Base-by-base conservation (phyloP, 2,888 invertebrate species). In the Scaptodrosophila latifasciaeformis region DNA sequence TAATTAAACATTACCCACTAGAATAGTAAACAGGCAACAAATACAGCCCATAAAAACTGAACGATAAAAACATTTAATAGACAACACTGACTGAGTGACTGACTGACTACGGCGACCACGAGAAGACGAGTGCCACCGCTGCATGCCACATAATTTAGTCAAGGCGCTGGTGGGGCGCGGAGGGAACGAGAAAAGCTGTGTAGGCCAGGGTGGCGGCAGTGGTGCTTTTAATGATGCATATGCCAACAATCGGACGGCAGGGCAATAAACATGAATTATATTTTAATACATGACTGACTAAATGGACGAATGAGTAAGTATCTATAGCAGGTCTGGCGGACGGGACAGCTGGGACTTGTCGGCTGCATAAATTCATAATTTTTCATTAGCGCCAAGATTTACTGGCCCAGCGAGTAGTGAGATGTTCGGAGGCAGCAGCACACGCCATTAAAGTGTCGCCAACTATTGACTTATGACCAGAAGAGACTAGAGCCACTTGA, bases 401-500 rank as follows among this genome's bases (percentile, higher is more conserved):
- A 29, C 19, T 29, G 18, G 46, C 37, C 27, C 49, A 49, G 42
- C 17, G 53, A 12, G 18, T 43, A 19, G 30, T 19, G 40, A 2
- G 24, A 13, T 12, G 17, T 31, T 13, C 3, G 34, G 35, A 35
- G 27, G 13, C 13, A 50, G 37, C 27, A 13, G 15, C 24, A 37
- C 24, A 34, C 21, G 48, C 62, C 74, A 77, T 77, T 79, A 74
- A 74, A 71, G 74, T 62, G 77, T 74, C 70, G 62, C 68, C 80
- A 65, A 65, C 71, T 77, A 75, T 74, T 74, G 74, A 74, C 74
- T 74, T 74, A 80, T 74, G 80, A 62, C 75, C 58, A 45, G 58
- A 44, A 53, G 55, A 48, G 54, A 52, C 58, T 45, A 31, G 2
- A 34, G 7, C 34, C 12, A 13, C 34, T n/a, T n/a, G n/a, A n/a